A percentile compares a stretch with the other conserved stretches of the same genome.
Evolutionary conservation across 2,797 vertebrate species (phyloP).

Genomic region (Notoglanidium macrostoma): DNA sequence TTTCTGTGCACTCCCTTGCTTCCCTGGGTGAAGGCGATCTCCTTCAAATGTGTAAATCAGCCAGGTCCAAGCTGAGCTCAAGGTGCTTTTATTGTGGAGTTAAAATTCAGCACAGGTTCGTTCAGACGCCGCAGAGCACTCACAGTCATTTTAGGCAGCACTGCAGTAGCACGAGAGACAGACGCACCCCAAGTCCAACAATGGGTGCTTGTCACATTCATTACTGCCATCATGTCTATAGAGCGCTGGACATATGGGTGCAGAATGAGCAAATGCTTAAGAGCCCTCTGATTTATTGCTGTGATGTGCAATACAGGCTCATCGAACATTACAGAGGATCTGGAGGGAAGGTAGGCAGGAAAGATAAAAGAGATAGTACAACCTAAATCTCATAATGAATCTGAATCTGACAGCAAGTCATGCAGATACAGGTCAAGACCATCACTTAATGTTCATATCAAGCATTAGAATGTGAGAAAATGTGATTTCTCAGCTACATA

Average conservation of each 20-base stretch:
- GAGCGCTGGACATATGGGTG: constrained; percentile 14
- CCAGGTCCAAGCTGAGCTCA: constrained; percentile 28
- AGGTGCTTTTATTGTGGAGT: constrained; percentile 54
- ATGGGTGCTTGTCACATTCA: constrained; percentile 50
- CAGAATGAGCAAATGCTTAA: constrained; percentile 19
- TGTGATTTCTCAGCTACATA: neutral
- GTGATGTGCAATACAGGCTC: constrained; percentile 28
- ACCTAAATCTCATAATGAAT: constrained; percentile 2
- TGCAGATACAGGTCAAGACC: neutral
- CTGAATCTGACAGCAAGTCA: neutral
- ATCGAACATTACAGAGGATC: neutral
- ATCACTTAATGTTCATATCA: no score
- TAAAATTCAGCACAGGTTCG: constrained; percentile 61
- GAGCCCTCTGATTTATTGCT: constrained; percentile 41
- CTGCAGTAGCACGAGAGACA: constrained; percentile 64
- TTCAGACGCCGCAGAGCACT: constrained; percentile 71
- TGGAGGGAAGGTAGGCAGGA: neutral
- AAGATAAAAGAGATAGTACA: neutral
- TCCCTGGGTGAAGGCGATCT: constrained; percentile 16
- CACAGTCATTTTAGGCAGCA: constrained; percentile 67
- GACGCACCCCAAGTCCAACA: constrained; percentile 44
- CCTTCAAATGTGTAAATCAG: constrained; percentile 48
- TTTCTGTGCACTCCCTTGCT: neutral
- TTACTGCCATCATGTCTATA: constrained; percentile 25
- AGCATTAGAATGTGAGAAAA: neutral